These are phyloP conservation scores for Machimus atricapillus DNA, from an alignment of 2,888 invertebrate genomes.

Conservation along the genomic window DNA sequence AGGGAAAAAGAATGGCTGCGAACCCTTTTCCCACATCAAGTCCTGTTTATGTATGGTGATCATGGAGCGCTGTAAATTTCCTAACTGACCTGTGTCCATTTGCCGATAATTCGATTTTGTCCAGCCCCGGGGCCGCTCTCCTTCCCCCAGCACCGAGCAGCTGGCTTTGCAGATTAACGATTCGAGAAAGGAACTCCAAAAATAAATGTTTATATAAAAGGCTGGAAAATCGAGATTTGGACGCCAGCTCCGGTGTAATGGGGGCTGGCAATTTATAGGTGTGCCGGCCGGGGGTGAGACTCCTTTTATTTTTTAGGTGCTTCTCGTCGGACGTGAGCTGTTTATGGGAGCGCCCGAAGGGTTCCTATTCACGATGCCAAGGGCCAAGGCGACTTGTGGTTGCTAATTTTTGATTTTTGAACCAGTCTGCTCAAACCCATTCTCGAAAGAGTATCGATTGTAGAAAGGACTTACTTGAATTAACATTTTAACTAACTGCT, in stretches of 20 bases:
- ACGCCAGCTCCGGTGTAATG: background rate
- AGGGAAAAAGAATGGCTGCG: constrained; percentile 5
- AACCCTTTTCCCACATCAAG: constrained; percentile 18
- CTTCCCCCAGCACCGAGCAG: background rate
- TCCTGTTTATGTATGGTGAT: constrained; percentile 20
- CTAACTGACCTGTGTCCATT: constrained; percentile 35
- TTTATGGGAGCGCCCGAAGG: background rate
- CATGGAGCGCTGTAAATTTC: constrained; percentile 28
- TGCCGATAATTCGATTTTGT: constrained; percentile 19
- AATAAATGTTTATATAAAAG: constrained; percentile 32
- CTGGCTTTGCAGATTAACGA: constrained; percentile 14
- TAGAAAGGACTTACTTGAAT: background rate
- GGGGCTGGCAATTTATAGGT: background rate
- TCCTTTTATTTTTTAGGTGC: background rate
- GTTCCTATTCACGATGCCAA: background rate
- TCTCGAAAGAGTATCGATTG: background rate
- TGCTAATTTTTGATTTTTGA: background rate
- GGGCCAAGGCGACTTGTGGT: background rate
- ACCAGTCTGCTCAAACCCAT: background rate
- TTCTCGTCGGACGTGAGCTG: background rate
- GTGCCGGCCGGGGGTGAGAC: background rate
- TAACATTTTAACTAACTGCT: background rate
- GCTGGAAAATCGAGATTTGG: background rate
- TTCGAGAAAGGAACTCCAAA: constrained; percentile 12
- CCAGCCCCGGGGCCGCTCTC: background rate